Conservation (phyloP, 2,888 invertebrate species). For the Villa cingulata region DNA sequence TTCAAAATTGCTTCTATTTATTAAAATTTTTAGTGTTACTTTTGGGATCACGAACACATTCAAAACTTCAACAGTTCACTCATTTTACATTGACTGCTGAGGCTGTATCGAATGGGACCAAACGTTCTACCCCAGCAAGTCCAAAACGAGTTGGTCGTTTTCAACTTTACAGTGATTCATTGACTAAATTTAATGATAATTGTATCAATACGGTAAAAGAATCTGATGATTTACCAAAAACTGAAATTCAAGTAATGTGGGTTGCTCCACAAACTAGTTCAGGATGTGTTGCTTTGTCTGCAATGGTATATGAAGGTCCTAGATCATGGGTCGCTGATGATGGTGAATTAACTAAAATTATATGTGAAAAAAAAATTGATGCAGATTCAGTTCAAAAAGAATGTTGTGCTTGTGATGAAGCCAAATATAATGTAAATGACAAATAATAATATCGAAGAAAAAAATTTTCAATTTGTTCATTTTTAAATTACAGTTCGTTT, state of each 20-base stretch:
- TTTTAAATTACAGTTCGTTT: constrained; percentile 47
- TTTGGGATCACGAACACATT: constrained; percentile 51
- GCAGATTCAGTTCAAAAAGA: constrained; percentile 43
- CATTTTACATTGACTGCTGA: constrained; percentile 67
- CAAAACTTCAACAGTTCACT: constrained; percentile 59
- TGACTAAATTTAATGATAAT: constrained; percentile 54
- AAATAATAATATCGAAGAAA: no score
- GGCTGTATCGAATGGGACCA: constrained; percentile 22
- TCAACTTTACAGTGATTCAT: constrained; percentile 49
- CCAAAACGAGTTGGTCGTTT: constrained; percentile 53
- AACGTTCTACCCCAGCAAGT: constrained; percentile 30
- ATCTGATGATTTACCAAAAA: constrained; percentile 63
- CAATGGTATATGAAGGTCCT: constrained; percentile 69
- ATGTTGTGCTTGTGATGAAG: constrained; percentile 93
- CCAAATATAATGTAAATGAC: constrained; percentile 74
- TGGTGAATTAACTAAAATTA: constrained; percentile 59
- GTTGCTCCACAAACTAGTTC: constrained; percentile 72
- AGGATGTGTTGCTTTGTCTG: constrained; percentile 79
- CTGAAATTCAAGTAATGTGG: constrained; percentile 83
- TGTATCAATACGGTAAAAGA: constrained; percentile 78
- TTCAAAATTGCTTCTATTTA: no score
- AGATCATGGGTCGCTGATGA: constrained; percentile 84
- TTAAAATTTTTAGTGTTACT: constrained; percentile 58
- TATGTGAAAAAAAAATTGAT: constrained; percentile 60
- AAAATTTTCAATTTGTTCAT: background rate